Evolutionary conservation across 1,140 invertebrate species (phyloP), one percentile per base, ranked within the genome.

Genomic region (Phymorhynchus buccinoides): DNA sequence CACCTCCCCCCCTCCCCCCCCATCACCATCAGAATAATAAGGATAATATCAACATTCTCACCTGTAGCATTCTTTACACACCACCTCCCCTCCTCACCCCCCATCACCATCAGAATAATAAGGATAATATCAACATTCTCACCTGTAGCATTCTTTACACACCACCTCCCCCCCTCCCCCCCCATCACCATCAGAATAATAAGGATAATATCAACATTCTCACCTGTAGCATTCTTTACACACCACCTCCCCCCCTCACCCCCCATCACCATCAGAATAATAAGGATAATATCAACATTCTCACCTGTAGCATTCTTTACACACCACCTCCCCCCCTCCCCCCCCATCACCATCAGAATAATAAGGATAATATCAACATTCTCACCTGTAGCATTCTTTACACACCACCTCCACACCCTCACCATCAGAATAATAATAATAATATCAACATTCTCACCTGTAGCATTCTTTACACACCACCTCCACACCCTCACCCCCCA

Each of bases 31-130:
- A n/a, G n/a, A 12, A 52, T 52, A 12, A 52, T 52, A 52, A 52
- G 9, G 22, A 52, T 71, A 71, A 71, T 30, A 71, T n/a, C 14
- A 84, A 79, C 27, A 66, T 27, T n/a, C 84, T 42, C 85, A 92
- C 92, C 88, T 91, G 85, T 90, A 91, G 75, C 87, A 89, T 62
- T 86, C 86, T 42, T 87, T 91, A 44, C 90, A 91, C 52, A 92
- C 87, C 62, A 89, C 88, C 14, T 68, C 87, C 1, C 80, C n/a
- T 85, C 88, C 82, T 93, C 92, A 16, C 92, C 92, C 30, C 92
- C 92, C 87, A 93, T 91, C 7, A 91, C 87, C 85, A 89, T 92
- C 16, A 93, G 87, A n/a, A n/a, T n/a, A n/a, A n/a, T n/a, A n/a
- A n/a, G n/a, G n/a, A n/a, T n/a, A n/a, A n/a, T n/a, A n/a, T n/a